Evolutionary conservation across 1,140 invertebrate genomes (phyloP), one percentile per base, ranked within the genome.

Genomic region (Cataglyphis hispanica): DNA sequence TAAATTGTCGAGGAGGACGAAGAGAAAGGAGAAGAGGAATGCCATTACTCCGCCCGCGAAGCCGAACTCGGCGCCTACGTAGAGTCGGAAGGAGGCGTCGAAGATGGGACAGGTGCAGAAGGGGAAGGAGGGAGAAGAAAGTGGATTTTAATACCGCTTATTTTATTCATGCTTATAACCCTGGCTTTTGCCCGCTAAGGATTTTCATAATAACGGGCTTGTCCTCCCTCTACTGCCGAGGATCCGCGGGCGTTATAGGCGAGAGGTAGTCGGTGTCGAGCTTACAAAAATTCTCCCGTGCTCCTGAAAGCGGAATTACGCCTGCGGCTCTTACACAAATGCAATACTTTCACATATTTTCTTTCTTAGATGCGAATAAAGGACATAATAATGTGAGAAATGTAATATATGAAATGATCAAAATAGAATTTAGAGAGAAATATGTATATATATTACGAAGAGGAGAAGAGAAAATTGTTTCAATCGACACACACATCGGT

Each of bases 151-250:
- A 90, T 90, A 87, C 86, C 88, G 86, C 89, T 89, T 87, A 89
- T 90, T 83, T 90, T 90, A 90, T 90, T 89, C 89, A 87, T 90
- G 85, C 85, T 89, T 90, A 90, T 87, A 89, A 81, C 87, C 74
- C 61, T 50, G 74, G 85, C 74, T 89, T 69, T 90, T 85, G 67
- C 75, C 34, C 53, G 75, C 60, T 74, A 27, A 89, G 88, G 86
- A 90, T 90, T 90, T 90, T 84, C 78, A 86, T 90, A 88, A 88
- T 86, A 90, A 89, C 87, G 76, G 78, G 67, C 86, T 90, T 87
- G 85, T 89, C 34, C 66, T 74, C 25, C 69, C 37, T 58, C 50
- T 50, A 37, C 66, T 40, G 46, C 16, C 22, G 78, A 56, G 37
- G 43, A 16, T 34, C 61, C 46, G 83, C 50, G 27, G 58, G 43